Evolutionary conservation across 2,797 vertebrate genomes (phyloP), one percentile per base, ranked within the genome.

Genomic region (Novumbra hubbsi): DNA sequence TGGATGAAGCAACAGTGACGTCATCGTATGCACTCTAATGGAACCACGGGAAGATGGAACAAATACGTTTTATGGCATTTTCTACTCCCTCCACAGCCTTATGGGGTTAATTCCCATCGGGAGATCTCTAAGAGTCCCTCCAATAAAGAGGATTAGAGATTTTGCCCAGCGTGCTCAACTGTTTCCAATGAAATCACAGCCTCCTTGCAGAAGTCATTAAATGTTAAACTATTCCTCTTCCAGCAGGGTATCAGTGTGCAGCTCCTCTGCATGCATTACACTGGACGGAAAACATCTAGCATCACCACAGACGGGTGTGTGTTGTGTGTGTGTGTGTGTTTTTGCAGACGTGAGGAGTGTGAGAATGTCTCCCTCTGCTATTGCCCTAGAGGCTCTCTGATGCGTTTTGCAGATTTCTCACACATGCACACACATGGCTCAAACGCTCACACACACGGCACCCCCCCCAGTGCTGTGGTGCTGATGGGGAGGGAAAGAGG

Each of bases 71-170:
- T 80, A 86, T 68, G 50, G 65, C 78, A 74, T 67, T 64, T 70
- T 17, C 4, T 28, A 2, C 28, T 34, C 63, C 17, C 63, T 30
- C 27, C 30, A 27, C 16, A 15, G 17, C 24, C 70, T 60, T 72
- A 79, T 75, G 73, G 74, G 75, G 83, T 82, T 76, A 41, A 66
- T 78, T 88, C 89, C 85, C 85, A 73, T 16, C 82, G 85, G 87
- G 90, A 74, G 72, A 72, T 73, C 77, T 78, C 34, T 68, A 80
- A 89, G 86, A 83, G 83, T 85, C 83, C 83, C 78, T 89, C 85
- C 79, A 91, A 91, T 91, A 92, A 90, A 91, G 88, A 86, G 91
- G 93, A 92, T 92, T 92, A 93, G 83, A 90, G 86, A 91, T 91
- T 91, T 81, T 84, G 77, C 79, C 76, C 84, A 84, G 89, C 80